Evolutionary conservation across 92 coral and sea anemone species (phyloP).

Genomic region (Actinostola sp.): DNA sequence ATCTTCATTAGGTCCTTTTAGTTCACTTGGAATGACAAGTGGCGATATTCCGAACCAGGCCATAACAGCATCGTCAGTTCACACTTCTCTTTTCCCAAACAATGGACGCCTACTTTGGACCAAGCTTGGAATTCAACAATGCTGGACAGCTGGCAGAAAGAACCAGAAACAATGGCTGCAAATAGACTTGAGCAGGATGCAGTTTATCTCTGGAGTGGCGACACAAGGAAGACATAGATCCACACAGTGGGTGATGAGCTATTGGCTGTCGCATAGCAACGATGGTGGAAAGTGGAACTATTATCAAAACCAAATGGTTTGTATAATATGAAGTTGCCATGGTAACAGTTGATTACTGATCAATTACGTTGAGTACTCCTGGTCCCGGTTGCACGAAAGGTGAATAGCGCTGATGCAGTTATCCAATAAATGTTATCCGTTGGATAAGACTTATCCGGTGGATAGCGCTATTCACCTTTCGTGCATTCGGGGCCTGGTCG

Average conservation of each 20-base stretch:
- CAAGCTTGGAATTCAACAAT: not conserved
- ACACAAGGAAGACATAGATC: not conserved
- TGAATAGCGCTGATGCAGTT: too few relatives aligned
- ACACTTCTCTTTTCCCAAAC: too few relatives aligned
- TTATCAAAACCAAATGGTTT: constrained; percentile 6
- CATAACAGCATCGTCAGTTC: not conserved
- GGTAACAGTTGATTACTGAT: too few relatives aligned
- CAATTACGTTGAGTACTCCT: too few relatives aligned
- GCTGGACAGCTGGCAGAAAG: not conserved
- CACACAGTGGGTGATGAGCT: constrained; percentile 3
- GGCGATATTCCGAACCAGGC: constrained; percentile 11
- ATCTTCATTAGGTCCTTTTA: not conserved
- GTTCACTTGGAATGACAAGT: constrained; percentile 14
- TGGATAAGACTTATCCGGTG: too few relatives aligned
- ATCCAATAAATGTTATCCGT: too few relatives aligned
- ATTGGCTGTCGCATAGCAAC: constrained; percentile 3
- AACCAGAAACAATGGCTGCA: constrained; percentile 4
- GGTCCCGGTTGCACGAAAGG: too few relatives aligned
- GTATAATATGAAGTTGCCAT: too few relatives aligned
- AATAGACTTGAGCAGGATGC: not conserved
- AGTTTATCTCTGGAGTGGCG: not conserved
- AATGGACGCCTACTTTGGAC: not conserved
- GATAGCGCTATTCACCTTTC: too few relatives aligned
- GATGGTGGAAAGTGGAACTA: not conserved
- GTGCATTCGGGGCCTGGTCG: too few relatives aligned